Evolutionary conservation across 2,797 vertebrate genomes (phyloP).

Genomic region (Podarcis lilfordi): DNA sequence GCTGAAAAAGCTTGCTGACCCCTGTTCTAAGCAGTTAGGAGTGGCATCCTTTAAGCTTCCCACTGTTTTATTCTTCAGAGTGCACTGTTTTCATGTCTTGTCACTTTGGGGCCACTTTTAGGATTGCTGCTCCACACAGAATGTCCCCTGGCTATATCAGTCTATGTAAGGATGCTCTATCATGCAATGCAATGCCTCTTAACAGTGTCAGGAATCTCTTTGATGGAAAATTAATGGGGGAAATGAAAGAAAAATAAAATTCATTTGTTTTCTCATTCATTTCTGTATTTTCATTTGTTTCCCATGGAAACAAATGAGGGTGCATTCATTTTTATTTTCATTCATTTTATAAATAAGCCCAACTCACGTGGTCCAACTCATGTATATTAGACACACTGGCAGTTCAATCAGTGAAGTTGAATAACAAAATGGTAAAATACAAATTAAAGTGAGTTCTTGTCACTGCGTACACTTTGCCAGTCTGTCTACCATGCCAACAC

Average conservation of each 20-base stretch:
- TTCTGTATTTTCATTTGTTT: neutral
- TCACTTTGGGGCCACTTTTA: neutral
- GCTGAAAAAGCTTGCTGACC: too few species aligned
- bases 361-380: neutral
- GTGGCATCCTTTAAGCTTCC: neutral
- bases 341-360: neutral
- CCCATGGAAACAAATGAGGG: neutral
- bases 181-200: too few species aligned
- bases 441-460: neutral
- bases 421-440: neutral
- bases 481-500: too few species aligned
- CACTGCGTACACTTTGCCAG: neutral
- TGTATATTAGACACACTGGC: neutral
- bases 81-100: neutral
- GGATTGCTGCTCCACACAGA: neutral
- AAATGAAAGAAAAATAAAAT: neutral
- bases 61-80: neutral
- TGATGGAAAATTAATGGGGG: neutral
- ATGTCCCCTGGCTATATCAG: neutral
- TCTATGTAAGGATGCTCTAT: neutral
- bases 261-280: neutral
- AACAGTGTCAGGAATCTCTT: neutral
- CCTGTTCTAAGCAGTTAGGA: neutral
- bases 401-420: neutral
- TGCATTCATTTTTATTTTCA: neutral